Base-by-base conservation (phyloP, 2,797 vertebrate genomes). In the Antennarius maculatus region DNA sequence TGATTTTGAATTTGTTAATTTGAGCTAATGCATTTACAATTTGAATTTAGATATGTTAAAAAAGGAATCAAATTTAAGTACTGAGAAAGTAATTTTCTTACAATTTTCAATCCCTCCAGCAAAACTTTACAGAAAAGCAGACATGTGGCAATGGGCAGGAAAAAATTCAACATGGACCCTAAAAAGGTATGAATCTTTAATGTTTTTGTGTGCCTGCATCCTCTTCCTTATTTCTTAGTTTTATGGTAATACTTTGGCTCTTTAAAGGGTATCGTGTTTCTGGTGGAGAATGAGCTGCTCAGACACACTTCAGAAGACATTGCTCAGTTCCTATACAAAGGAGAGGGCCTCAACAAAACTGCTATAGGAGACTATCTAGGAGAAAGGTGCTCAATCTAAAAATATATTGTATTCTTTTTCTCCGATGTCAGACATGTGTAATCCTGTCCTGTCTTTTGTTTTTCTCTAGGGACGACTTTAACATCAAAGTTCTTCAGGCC, bases 141-240 rank as follows among this genome's bases (percentile, higher is more conserved):
- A 11, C 96, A 98, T 76, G 95, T 98, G 82, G 96, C 96, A 27
- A 97, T 98, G 96, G 96, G 96, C 59, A 91, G 96, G 64, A 98
- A 98, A 87, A 98, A 97, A 83, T 97, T 97, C 88, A 97, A 97
- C 90, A 97, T 97, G 96, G 96, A 97, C 69, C 96, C 96, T 5
- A 98, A 98, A 90, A 97, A 97, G 95, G 89, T 89, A 70, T 70
- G 18, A 9, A 4, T 3, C 16, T 29, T 34, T 3, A 12, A 17
- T 15, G 16, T 27, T 41, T 27, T 3, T 52, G 23, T 1, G 18
- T 7, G 5, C 58, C 0, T 29, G 5, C 6, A 57, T 11, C 28
- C 15, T 54, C 14, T 7, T 68, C 1, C 5, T 4, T 58, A 17
- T 18, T 2, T 43, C 10, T 51, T 18, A 1, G 0, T 14, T 37